Conservation (phyloP, 2,888 invertebrate genomes). For the Sabellastarte sp. region DNA sequence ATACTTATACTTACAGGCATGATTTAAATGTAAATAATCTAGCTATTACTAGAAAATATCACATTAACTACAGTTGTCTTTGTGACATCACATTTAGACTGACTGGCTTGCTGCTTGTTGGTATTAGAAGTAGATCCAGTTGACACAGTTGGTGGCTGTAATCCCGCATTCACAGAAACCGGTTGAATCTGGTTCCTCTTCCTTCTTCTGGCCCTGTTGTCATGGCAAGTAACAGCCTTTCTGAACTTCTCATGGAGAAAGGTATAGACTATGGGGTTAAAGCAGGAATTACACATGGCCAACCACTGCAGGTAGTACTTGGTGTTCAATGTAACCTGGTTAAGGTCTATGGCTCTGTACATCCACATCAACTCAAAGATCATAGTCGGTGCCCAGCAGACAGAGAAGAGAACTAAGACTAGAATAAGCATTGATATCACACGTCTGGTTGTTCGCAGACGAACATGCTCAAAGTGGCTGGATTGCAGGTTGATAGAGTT, state of each 20-base stretch:
- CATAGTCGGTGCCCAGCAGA: background rate
- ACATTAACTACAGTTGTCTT: no score
- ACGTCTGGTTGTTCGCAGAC: background rate
- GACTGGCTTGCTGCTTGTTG: no score
- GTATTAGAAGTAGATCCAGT: no score
- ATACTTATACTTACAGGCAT: no score
- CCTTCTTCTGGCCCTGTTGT: no score
- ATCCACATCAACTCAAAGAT: background rate
- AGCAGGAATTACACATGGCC: background rate
- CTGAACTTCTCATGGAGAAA: background rate
- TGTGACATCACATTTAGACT: no score
- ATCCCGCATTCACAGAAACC: no score
- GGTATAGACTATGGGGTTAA: background rate
- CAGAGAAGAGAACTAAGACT: background rate
- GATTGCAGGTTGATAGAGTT: background rate
- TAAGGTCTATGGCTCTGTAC: background rate
- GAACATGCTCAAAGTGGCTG: background rate
- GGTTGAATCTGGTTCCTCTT: no score
- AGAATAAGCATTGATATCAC: background rate
- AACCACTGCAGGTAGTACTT: background rate
- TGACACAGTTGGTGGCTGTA: no score
- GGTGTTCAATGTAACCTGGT: background rate
- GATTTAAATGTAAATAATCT: no score
- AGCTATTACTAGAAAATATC: no score
- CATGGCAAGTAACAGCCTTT: background rate